A percentile compares a stretch with the other conserved stretches of the same genome.
These are phyloP conservation scores for Heliconius ismenius DNA, from an alignment of 2,888 invertebrate species.

Conservation along the genomic window DNA sequence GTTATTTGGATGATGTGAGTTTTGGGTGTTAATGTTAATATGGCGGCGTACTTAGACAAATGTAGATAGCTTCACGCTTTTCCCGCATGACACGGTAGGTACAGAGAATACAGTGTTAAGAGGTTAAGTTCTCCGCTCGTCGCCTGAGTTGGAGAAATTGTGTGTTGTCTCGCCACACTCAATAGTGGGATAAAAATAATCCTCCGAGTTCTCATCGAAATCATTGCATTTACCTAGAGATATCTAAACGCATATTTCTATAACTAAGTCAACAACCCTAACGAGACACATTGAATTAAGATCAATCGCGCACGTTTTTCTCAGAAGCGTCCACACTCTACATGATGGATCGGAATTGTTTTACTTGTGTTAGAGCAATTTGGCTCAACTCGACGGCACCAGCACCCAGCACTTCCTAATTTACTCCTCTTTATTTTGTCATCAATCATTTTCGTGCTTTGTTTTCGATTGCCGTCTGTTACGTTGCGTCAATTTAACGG, in stretches of 20 bases:
- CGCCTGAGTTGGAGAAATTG: neutral
- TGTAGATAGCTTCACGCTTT: neutral
- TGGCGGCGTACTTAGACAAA: neutral
- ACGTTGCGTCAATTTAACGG: conserved; percentile 2
- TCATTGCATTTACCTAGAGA: no score
- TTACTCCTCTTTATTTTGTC: conserved; percentile 45
- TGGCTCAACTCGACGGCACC: conserved; percentile 32
- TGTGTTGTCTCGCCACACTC: neutral
- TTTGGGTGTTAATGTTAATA: conserved; percentile 19
- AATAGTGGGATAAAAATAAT: no score
- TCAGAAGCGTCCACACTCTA: conserved; percentile 46
- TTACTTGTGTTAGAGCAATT: conserved; percentile 44
- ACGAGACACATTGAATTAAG: conserved; percentile 49
- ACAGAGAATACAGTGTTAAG: neutral
- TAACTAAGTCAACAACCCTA: conserved; percentile 26
- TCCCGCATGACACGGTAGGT: neutral
- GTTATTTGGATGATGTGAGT: conserved; percentile 28
- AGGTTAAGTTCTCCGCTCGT: neutral
- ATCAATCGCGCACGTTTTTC: conserved; percentile 47
- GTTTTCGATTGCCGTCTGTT: conserved; percentile 32
- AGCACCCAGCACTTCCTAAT: conserved; percentile 54
- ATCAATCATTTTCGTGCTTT: conserved; percentile 42
- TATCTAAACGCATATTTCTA: neutral
- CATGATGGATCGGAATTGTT: conserved; percentile 49
- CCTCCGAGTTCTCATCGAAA: no score